Conservation (phyloP, 2,888 invertebrate species). For the Seira ritae region DNA sequence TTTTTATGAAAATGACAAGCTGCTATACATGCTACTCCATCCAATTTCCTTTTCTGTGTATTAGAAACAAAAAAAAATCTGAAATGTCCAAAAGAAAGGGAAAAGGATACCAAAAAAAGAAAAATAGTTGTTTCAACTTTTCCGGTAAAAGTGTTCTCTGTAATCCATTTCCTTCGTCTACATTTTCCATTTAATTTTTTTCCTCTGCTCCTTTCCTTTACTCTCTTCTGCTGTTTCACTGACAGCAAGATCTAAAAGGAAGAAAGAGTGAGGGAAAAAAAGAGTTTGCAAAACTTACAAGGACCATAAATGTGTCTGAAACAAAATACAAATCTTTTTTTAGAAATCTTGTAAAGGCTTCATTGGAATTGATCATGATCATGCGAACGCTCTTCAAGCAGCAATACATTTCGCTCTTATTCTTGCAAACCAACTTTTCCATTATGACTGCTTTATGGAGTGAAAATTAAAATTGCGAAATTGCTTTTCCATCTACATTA, state of each 20-base stretch:
- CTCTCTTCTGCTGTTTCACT: slow-evolving; percentile 32
- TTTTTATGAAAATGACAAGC: slow-evolving; percentile 63
- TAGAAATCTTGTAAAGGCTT: background rate
- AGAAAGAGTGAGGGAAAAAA: slow-evolving; percentile 54
- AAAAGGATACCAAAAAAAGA: slow-evolving; percentile 52
- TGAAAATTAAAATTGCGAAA: too few relatives aligned
- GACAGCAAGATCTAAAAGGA: slow-evolving; percentile 50
- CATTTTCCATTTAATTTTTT: slow-evolving; percentile 30
- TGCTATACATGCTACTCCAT: slow-evolving; percentile 39
- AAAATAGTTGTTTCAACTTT: slow-evolving; percentile 65
- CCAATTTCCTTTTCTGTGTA: slow-evolving; percentile 60
- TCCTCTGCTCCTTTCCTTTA: background rate
- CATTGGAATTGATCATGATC: too few relatives aligned
- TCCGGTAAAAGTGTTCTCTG: slow-evolving; percentile 58
- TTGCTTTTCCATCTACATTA: too few relatives aligned
- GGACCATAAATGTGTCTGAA: slow-evolving; percentile 61
- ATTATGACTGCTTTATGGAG: too few relatives aligned
- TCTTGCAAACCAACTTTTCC: too few relatives aligned
- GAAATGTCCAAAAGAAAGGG: slow-evolving; percentile 50
- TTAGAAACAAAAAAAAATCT: slow-evolving; percentile 26
- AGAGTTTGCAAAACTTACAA: background rate
- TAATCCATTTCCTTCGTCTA: slow-evolving; percentile 60
- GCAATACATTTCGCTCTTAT: too few relatives aligned
- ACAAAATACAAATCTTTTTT: slow-evolving; percentile 62
- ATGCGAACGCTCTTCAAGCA: too few relatives aligned